These are phyloP conservation scores for Sebastes schlegelii DNA, from an alignment of 2,113 vertebrate species.

Conservation along the genomic window DNA sequence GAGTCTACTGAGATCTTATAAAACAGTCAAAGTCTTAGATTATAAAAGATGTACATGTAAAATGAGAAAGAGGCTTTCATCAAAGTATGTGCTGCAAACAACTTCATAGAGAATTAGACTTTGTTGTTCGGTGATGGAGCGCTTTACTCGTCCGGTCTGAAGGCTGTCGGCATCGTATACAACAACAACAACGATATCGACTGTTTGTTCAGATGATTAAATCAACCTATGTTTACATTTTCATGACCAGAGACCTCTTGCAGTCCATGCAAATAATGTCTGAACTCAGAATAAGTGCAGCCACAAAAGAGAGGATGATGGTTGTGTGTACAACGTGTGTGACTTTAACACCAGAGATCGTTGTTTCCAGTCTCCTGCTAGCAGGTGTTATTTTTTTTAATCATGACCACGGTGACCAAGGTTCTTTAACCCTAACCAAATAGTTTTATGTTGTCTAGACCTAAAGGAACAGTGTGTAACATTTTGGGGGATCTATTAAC, in stretches of 20 bases:
- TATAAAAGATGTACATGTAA: conserved; percentile 25
- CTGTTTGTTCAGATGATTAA: neutral
- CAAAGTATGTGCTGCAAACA: conserved; percentile 2
- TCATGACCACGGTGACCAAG: neutral
- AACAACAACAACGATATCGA: neutral
- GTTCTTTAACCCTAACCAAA: neutral
- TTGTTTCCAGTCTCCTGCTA: neutral
- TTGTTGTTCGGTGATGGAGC: neutral
- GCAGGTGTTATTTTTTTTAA: neutral
- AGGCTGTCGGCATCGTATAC: neutral
- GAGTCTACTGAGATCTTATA: conserved; percentile 29
- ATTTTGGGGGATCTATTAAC: no score
- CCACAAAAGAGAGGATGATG: neutral
- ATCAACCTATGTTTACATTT: neutral
- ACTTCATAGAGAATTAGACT: neutral
- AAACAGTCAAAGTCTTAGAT: conserved; percentile 40
- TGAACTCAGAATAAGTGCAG: neutral
- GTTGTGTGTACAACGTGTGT: neutral
- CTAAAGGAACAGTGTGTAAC: no score
- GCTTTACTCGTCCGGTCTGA: neutral
- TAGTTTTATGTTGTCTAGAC: neutral
- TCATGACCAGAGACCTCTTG: neutral
- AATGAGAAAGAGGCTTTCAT: neutral
- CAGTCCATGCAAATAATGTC: neutral
- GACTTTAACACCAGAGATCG: neutral